Evolutionary conservation across 2,888 invertebrate species (phyloP), one percentile per base, ranked within the genome.

Genomic region (Synergus japonicus): DNA sequence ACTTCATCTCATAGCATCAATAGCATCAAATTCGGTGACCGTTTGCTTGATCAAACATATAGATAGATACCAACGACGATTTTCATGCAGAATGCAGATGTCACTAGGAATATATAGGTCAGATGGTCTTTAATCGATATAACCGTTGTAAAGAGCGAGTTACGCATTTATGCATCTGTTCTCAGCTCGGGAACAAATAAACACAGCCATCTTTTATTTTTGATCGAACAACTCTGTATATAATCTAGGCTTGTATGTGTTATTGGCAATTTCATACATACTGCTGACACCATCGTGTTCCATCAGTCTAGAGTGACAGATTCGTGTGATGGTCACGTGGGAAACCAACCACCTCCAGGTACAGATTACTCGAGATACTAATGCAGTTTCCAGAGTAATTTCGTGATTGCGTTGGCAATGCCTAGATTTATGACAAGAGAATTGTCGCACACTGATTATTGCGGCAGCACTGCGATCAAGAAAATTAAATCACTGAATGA

Each of bases 221-320:
- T 15, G 7, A 58, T 15, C 29, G 29, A 29, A 29, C 3, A 29
- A 29, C 29, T 29, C 29, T 12, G 8, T 46, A 10, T 37, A 37
- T 37, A 37, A 37, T 73, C 15, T 37, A 29, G 37, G 78, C 80
- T 80, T 83, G 82, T 85, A 77, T 80, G 79, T 83, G 83, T 84
- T 86, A 87, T 86, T 85, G 79, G 79, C 80, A 82, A 77, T 87
- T 86, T 84, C 82, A 79, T 83, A 83, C 82, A 87, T 87, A 83
- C 81, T 81, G 79, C 82, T 86, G 84, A 86, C 83, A 84, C 81
- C 77, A 79, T 80, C 85, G 83, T 82, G 83, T 86, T 83, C 76
- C 84, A 85, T 85, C 84, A 83, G 83, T 84, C 82, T 78, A 81
- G 79, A 78, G 78, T 80, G 77, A 79, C 81, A 81, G 83, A 86